Evolutionary conservation across 1,140 invertebrate genomes (phyloP), one percentile per base, ranked within the genome.

Genomic region (Bombus breviceps): DNA sequence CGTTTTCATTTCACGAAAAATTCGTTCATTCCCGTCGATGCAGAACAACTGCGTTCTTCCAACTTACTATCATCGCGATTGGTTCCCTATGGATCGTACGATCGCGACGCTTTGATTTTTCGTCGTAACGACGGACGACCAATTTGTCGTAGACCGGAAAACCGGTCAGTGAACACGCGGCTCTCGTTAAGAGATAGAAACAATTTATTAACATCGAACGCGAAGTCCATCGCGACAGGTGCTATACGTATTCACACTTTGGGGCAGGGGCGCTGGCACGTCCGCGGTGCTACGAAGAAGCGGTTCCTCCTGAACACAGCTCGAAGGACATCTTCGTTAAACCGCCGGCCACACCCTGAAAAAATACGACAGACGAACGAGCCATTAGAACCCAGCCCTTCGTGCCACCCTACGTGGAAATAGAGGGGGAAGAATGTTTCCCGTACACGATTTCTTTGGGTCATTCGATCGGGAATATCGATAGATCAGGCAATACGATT

Each of bases 341-440:
- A 96, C 96, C 89, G 96, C 95, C 92, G 96, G 96, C 96, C 96
- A 96, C 83, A 96, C 96, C 92, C 96, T 96, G 96, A 6, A 96
- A 66, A 96, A 90, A 86, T 43, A 71, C 47, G 2, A 66, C 43
- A 89, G 64, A 59, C 39, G 53, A 83, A 41, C 34, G 53, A 69
- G 32, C 57, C 25, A 83, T 84, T 79, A 79, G 28, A 83, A 83
- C 72, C 59, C 81, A 66, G 66, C 81, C 81, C 59, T 53, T 39
- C 71, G 37, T 53, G 34, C 41, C 57, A 41, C 12, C 9, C 41
- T 15, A 22, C 3, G 28, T 9, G 37, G 6, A 43, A 73, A 59
- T 57, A 32, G 25, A 28, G 32, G 47, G 34, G 37, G 41, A 32
- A 34, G 1, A 32, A 28, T 8, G 13, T 59, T 57, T 37, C 15